Percentiles rank a stretch among this genome's conserved stretches.
These are phyloP conservation scores for Myripristis jacobus DNA, from an alignment of 2,797 vertebrate species.

Conservation along the genomic window DNA sequence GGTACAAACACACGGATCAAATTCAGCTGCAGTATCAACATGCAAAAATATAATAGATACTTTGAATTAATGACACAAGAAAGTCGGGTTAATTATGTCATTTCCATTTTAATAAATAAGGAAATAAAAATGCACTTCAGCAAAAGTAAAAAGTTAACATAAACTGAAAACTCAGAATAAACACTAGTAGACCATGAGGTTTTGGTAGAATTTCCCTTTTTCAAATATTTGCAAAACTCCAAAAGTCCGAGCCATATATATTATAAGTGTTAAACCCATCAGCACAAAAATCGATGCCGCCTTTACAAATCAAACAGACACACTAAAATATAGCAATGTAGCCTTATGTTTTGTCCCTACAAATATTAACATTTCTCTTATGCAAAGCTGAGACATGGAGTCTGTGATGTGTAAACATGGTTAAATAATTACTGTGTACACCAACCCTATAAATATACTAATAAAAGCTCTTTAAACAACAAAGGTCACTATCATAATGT, in stretches of 20 bases:
- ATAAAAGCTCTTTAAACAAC: slow-evolving; percentile 23
- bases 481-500: not conserved
- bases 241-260: slow-evolving; percentile 20
- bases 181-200: slow-evolving; percentile 35
- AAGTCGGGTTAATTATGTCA: not conserved
- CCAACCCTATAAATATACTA: not conserved
- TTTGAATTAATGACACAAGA: slow-evolving; percentile 3
- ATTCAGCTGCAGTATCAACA: slow-evolving; percentile 8
- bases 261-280: slow-evolving; percentile 40
- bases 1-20: slow-evolving; percentile 5
- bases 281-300: slow-evolving; percentile 20
- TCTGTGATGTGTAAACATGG: slow-evolving; percentile 7
- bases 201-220: slow-evolving; percentile 27
- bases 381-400: slow-evolving; percentile 44
- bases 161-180: slow-evolving; percentile 1
- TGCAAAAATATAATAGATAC: not conserved
- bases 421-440: slow-evolving; percentile 3
- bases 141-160: slow-evolving; percentile 32
- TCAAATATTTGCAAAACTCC: slow-evolving; percentile 21
- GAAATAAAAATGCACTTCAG: slow-evolving; percentile 54
- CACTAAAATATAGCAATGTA: slow-evolving; percentile 46
- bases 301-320: slow-evolving; percentile 51
- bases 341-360: slow-evolving; percentile 40
- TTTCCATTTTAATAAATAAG: slow-evolving; percentile 69
- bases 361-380: slow-evolving; percentile 40